Evolutionary conservation across 2,113 vertebrate genomes (phyloP).

Genomic region (Anolis sagrei): DNA sequence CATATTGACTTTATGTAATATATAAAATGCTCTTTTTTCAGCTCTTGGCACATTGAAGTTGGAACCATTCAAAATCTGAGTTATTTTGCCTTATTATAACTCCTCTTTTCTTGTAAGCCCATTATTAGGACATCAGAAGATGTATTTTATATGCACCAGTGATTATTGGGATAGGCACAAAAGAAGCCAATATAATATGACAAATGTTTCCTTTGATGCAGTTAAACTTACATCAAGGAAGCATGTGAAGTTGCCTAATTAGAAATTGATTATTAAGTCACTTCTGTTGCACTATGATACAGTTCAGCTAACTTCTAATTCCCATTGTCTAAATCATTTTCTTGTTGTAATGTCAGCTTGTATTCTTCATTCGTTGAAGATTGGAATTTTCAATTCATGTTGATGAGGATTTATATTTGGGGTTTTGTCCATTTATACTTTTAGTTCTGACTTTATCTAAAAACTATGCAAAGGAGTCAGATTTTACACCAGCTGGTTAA

Average conservation of each 20-base stretch:
- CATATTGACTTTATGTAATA: conserved; percentile 9
- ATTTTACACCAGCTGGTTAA: background rate
- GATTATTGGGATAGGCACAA: background rate
- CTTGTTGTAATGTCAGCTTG: background rate
- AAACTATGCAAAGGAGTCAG: background rate
- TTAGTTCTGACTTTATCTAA: background rate
- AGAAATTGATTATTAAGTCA: background rate
- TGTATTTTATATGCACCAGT: conserved; percentile 5
- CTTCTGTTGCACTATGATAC: background rate
- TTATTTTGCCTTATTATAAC: background rate
- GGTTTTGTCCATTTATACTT: background rate
- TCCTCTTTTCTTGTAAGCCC: background rate
- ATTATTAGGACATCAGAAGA: background rate
- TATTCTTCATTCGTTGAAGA: background rate
- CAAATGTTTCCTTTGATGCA: too few relatives aligned
- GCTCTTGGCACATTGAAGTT: conserved; percentile 21
- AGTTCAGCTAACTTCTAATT: background rate
- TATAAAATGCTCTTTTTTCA: conserved; percentile 11
- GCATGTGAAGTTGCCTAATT: background rate
- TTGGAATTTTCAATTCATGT: background rate
- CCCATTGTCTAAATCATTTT: background rate
- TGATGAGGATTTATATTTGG: background rate
- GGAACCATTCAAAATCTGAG: conserved; percentile 45
- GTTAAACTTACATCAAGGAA: background rate
- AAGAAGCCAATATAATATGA: background rate